phyloP scores from a whole-genome alignment of 2,113 vertebrate species.

The Colossoma macropomum region DNA sequence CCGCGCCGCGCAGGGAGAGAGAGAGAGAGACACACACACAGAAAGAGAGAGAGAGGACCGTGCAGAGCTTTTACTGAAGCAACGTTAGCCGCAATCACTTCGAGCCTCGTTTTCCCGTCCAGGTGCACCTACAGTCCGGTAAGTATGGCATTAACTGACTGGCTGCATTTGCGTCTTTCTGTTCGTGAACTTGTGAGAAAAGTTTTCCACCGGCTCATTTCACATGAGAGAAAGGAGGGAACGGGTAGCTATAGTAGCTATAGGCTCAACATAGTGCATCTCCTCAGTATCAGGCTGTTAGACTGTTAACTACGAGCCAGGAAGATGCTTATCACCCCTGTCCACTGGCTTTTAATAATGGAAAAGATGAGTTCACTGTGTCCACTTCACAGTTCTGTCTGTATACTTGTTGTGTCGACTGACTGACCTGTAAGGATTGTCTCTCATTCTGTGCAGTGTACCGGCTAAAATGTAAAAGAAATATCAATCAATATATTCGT shows the following conservation, averaged over 20 bases:
- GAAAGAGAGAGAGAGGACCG: not conserved
- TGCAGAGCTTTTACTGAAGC: slow-evolving; percentile 30
- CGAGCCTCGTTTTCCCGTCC: not conserved
- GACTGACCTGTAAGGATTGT: too few species aligned
- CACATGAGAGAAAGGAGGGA: not conserved
- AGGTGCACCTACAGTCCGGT: slow-evolving; percentile 31
- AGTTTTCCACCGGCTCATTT: slow-evolving; percentile 22
- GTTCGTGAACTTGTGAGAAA: slow-evolving; percentile 30
- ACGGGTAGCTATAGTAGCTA: not conserved
- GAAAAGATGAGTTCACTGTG: too few species aligned
- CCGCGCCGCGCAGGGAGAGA: not conserved
- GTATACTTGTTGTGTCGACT: too few species aligned
- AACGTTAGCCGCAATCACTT: slow-evolving; percentile 47
- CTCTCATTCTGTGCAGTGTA: too few species aligned
- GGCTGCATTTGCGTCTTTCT: slow-evolving; percentile 3
- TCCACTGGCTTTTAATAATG: not conserved
- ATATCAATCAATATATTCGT: too few species aligned
- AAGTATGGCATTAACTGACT: slow-evolving; percentile 27
- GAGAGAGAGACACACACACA: not conserved
- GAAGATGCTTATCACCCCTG: not conserved
- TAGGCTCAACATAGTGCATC: not conserved
- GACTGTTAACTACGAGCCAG: not conserved
- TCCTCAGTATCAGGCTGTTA: not conserved
- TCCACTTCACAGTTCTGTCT: too few species aligned
- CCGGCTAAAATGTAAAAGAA: too few species aligned